Conservation (phyloP, 2,797 vertebrate genomes). For the Danio albolineatus region DNA sequence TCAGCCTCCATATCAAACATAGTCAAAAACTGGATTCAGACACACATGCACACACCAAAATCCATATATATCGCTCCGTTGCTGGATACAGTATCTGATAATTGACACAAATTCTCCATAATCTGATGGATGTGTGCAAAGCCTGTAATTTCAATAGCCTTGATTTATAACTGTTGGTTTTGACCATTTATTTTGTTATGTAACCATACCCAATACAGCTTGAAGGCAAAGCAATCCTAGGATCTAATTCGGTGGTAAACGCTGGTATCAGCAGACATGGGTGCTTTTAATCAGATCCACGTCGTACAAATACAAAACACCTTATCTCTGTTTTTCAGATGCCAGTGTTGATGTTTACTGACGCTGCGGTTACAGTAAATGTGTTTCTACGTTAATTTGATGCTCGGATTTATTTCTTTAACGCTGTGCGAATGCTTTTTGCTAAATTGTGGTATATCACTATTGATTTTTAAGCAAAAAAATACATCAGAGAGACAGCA, state of each 20-base stretch:
- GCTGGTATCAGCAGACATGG: conserved; percentile 48
- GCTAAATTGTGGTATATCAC: background rate
- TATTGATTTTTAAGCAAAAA: conserved; percentile 29
- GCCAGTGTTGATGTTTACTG: conserved; percentile 43
- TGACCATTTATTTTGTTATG: conserved; percentile 62
- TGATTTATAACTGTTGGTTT: conserved; percentile 32
- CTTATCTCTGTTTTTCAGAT: conserved; percentile 52
- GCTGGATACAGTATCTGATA: conserved; percentile 13
- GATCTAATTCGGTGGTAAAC: conserved; percentile 61
- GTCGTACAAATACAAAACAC: conserved; percentile 1
- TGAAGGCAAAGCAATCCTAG: conserved; percentile 30
- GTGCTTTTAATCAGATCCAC: conserved; percentile 30
- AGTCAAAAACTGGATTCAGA: conserved; percentile 1
- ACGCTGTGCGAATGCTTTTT: background rate
- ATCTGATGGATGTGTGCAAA: conserved; percentile 8
- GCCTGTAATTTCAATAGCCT: background rate
- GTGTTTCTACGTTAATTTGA: background rate
- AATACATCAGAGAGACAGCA: background rate
- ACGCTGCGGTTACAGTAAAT: background rate
- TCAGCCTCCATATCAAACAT: conserved; percentile 27
- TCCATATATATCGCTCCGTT: background rate
- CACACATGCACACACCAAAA: background rate
- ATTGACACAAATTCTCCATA: conserved; percentile 2
- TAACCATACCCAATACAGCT: conserved; percentile 1
- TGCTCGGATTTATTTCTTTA: background rate